phyloP scores from a whole-genome alignment of 2,888 invertebrate species.

The Pandemis heparana region DNA sequence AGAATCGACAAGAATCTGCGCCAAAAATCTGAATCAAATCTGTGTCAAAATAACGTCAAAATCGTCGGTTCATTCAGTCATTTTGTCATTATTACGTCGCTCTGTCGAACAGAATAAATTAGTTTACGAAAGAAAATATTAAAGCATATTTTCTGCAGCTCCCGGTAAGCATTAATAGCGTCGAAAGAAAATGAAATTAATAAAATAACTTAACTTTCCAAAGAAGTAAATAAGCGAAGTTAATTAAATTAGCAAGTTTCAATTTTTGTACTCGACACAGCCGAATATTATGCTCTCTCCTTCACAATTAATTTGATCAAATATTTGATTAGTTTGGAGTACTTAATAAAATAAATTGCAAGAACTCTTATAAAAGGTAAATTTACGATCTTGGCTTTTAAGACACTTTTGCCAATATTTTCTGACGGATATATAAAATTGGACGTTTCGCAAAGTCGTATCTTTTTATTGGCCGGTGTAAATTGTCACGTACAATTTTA shows the following conservation, averaged over 20 bases:
- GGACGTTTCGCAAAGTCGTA: not conserved
- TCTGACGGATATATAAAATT: not conserved
- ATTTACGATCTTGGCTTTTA: constrained; percentile 1
- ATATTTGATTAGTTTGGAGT: constrained; percentile 9
- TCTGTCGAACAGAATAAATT: not conserved
- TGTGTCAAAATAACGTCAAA: too few relatives aligned
- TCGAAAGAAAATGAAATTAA: not conserved
- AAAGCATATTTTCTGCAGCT: not conserved
- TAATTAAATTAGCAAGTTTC: constrained; percentile 5
- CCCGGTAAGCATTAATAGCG: not conserved
- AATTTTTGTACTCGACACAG: not conserved
- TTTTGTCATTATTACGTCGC: too few relatives aligned
- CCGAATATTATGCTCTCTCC: not conserved
- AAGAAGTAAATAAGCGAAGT: constrained; percentile 10
- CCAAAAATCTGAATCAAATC: too few relatives aligned
- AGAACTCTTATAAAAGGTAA: not conserved
- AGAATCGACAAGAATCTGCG: too few relatives aligned
- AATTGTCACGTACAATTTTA: not conserved
- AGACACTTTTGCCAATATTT: not conserved
- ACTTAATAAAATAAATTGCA: constrained; percentile 13
- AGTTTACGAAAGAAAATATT: not conserved
- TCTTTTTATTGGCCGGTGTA: not conserved
- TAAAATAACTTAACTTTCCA: constrained; percentile 3
- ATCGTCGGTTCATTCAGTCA: too few relatives aligned
- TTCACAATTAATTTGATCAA: constrained; percentile 7